Evolutionary conservation across 2,113 vertebrate species (phyloP), one percentile per base, ranked within the genome.

Genomic region (Monopterus albus): DNA sequence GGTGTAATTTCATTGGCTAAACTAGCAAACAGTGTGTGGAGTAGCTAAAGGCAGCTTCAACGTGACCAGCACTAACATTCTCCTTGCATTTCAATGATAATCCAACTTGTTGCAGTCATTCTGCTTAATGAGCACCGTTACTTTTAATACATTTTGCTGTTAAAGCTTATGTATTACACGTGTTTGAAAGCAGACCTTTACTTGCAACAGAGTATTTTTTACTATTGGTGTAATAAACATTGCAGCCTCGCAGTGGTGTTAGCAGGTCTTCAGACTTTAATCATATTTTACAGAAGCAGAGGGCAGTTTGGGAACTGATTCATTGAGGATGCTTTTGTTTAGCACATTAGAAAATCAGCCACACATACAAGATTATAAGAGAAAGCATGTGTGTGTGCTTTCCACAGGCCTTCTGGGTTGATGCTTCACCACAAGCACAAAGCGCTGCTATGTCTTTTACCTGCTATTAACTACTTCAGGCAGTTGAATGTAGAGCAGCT

Each of bases 301-400:
- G 4, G 1, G 7, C 31, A 47, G 14, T 26, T 58, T 59, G 68
- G 63, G 67, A 74, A 59, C 20, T 33, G 70, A 65, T 70, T 85
- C 65, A 70, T 47, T 38, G 20, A 68, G 75, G 53, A 83, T 80
- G 81, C 83, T 88, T 79, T 36, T 79, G 68, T 78, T 80, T 71
- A 64, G 56, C 38, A 59, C 70, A 68, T 72, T 65, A 43, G 45
- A 64, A 59, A 71, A 63, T 70, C 43, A 39, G 53, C 17, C 33
- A 65, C 35, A 56, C 53, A 33, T 45, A 55, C 49, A 56, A 40
- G 36, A 52, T 45, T 46, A 15, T 81, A 81, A 83, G 64, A 31
- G 51, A 50, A 87, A 83, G 25, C 83, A 81, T 82, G 69, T 87
- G 86, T 71, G 78, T 1, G 28, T 60, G 25, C 33, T 67, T 47